Evolutionary conservation across 1,140 invertebrate species (phyloP).

Genomic region (Aphelenchoides besseyi): DNA sequence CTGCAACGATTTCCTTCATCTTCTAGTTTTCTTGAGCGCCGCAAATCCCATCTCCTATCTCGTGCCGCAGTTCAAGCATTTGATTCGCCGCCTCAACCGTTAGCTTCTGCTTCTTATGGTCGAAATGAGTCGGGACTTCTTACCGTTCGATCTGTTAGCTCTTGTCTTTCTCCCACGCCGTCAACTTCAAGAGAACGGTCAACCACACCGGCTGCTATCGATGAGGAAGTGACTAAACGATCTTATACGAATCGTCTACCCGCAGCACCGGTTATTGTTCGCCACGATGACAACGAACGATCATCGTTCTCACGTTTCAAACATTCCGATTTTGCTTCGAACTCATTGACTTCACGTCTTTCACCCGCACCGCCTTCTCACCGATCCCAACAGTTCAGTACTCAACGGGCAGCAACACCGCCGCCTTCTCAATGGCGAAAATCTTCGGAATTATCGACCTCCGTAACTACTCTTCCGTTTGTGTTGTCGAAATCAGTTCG

Average conservation of each 20-base stretch:
- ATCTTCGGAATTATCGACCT: background rate
- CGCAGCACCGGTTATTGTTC: background rate
- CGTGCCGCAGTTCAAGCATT: background rate
- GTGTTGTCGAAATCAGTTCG: background rate
- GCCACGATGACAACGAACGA: background rate
- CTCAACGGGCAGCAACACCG: background rate
- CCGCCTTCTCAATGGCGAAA: background rate
- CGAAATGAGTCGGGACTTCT: background rate
- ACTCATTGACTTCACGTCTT: constrained; percentile 25
- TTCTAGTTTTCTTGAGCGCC: background rate
- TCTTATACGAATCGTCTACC: background rate
- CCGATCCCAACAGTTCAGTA: background rate
- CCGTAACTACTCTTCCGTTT: background rate
- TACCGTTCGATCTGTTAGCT: background rate
- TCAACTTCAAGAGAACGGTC: background rate
- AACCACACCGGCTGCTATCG: background rate
- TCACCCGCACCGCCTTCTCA: background rate
- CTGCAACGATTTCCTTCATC: background rate
- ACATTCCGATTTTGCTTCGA: background rate
- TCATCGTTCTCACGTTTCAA: background rate
- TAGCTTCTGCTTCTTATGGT: background rate
- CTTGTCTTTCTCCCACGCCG: background rate
- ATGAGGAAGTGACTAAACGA: background rate
- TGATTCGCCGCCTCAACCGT: background rate
- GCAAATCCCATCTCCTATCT: background rate